Conservation (phyloP, 2,888 invertebrate species). For the Ochropleura plecta region DNA sequence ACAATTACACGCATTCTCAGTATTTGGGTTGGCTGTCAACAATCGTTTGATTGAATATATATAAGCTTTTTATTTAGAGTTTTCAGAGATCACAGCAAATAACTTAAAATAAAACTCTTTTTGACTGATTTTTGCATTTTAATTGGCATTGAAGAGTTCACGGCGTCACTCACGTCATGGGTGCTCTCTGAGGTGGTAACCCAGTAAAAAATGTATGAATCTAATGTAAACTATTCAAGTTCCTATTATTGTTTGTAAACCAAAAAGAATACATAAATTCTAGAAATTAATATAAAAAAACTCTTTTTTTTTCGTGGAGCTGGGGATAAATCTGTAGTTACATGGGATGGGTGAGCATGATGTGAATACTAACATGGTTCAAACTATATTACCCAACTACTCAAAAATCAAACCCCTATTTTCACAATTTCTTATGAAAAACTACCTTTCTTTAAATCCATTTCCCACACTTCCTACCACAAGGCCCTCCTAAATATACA, state of each 20-base stretch:
- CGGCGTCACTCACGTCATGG: background rate
- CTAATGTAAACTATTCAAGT: no score
- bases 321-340: background rate
- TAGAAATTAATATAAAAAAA: no score
- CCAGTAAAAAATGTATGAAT: background rate
- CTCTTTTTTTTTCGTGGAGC: background rate
- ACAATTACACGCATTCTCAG: conserved; percentile 67
- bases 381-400: background rate
- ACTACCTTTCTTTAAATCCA: background rate
- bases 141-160: background rate
- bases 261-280: background rate
- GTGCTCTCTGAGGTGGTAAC: background rate
- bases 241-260: background rate
- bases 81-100: background rate
- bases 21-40: conserved; percentile 53
- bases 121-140: background rate
- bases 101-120: background rate
- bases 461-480: background rate
- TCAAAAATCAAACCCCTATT: background rate
- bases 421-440: background rate
- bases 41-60: conserved; percentile 25
- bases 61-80: background rate
- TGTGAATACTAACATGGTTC: background rate
- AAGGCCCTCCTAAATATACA: conserved; percentile 33
- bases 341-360: background rate